Conservation (phyloP, 2,888 invertebrate genomes). For the Meandrusa payeni region DNA sequence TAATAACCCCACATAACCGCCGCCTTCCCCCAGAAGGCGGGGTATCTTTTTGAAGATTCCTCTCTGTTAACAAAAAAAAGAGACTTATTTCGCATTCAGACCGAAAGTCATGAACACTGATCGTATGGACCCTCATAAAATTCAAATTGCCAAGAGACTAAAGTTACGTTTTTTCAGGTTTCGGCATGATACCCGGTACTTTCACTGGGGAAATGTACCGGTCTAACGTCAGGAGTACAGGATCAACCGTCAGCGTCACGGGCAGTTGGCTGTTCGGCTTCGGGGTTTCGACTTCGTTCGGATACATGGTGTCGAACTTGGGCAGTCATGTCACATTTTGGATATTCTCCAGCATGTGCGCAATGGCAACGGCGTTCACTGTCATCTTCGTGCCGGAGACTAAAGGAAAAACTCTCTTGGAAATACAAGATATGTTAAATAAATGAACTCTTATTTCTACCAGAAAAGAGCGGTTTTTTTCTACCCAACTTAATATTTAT, state of each 20-base stretch:
- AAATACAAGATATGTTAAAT: slow-evolving; percentile 84
- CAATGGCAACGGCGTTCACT: slow-evolving; percentile 82
- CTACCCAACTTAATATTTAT: too few relatives aligned
- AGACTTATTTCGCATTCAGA: too few relatives aligned
- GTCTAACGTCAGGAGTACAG: slow-evolving; percentile 33
- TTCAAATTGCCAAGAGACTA: too few relatives aligned
- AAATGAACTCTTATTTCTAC: too few relatives aligned
- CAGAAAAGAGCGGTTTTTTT: too few relatives aligned
- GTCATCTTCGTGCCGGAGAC: slow-evolving; percentile 87
- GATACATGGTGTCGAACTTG: slow-evolving; percentile 43
- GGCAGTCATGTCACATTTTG: slow-evolving; percentile 83
- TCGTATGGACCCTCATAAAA: too few relatives aligned
- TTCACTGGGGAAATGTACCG: slow-evolving; percentile 34
- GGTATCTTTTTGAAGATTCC: too few relatives aligned
- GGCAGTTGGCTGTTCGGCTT: slow-evolving; percentile 30
- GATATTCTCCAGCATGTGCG: slow-evolving; percentile 73
- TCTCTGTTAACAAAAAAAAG: too few relatives aligned
- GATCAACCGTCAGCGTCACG: slow-evolving; percentile 29
- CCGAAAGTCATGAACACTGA: too few relatives aligned
- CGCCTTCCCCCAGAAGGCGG: too few relatives aligned
- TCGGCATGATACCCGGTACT: slow-evolving; percentile 32
- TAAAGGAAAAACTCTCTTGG: slow-evolving; percentile 86
- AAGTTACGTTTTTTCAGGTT: too few relatives aligned
- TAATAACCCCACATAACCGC: too few relatives aligned
- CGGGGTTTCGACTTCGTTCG: slow-evolving; percentile 29